Evolutionary conservation across 2,888 invertebrate species (phyloP).

Genomic region (Polydrusus tereticollis): DNA sequence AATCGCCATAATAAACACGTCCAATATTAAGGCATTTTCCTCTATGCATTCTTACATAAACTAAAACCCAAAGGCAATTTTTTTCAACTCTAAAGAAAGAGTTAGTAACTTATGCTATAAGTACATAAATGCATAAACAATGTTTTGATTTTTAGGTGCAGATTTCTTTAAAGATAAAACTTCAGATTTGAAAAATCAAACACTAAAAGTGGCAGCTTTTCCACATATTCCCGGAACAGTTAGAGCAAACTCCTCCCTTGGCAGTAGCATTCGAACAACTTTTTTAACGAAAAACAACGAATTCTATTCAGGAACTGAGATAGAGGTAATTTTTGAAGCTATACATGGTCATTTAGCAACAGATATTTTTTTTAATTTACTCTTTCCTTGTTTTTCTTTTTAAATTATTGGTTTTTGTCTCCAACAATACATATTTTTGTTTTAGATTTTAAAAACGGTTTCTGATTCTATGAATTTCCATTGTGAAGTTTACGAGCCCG

Average conservation of each 20-base stretch:
- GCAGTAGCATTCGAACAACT: conserved; percentile 8
- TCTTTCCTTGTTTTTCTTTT: background rate
- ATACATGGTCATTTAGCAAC: too few relatives aligned
- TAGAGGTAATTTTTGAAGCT: conserved; percentile 70
- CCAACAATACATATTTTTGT: conserved; percentile 50
- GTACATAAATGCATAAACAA: background rate
- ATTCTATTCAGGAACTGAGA: conserved; percentile 75
- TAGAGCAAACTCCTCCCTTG: conserved; percentile 61
- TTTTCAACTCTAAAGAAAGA: too few relatives aligned
- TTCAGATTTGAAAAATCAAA: conserved; percentile 71
- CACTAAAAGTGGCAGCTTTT: conserved; percentile 74
- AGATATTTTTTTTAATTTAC: background rate
- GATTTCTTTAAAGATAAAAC: conserved; percentile 74
- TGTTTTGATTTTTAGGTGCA: conserved; percentile 53
- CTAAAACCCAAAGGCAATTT: too few relatives aligned
- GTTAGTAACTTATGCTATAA: too few relatives aligned
- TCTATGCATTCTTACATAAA: too few relatives aligned
- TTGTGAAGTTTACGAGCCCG: conserved; percentile 76
- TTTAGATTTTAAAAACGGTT: conserved; percentile 76
- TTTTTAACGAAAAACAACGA: conserved; percentile 7
- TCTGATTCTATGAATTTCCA: conserved; percentile 80
- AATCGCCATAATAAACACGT: too few relatives aligned
- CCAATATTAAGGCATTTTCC: too few relatives aligned
- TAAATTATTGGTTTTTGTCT: background rate
- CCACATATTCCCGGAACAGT: conserved; percentile 76